Evolutionary conservation across 2,888 invertebrate genomes (phyloP), one percentile per base, ranked within the genome.

Genomic region (Eledona agricola): DNA sequence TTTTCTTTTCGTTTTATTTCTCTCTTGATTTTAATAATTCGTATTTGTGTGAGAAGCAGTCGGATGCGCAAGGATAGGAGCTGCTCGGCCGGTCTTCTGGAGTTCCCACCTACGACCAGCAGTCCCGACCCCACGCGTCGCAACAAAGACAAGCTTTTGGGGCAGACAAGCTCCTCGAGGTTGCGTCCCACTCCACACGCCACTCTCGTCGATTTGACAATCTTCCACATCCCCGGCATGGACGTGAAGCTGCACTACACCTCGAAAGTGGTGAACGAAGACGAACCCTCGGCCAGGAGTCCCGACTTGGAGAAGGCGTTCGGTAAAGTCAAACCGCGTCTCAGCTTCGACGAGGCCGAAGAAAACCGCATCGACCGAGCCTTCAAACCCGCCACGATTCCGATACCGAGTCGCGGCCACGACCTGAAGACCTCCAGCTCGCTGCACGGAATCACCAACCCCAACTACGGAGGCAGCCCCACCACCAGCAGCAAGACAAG

Each of bases 141-240:
- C 26, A 77, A 76, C 49, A 77, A 77, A 56, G 77, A 77, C 6
- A 76, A 76, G 43, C 20, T 40, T 4, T 12, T 47, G 15, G 35
- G 37, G 4, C 72, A 74, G 49, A 63, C 65, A 6, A 72, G 72
- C 40, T 66, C 70, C 9, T 74, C 66, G 55, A 72, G 71, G 60
- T 55, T 75, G 64, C 59, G 73, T 69, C 72, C 61, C 37, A 78
- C 70, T 62, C 77, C 60, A 9, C 77, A 74, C 70, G 74, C 65
- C 53, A 77, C 65, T 57, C 72, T 85, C 40, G 80, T 87, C 0
- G 92, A 94, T 76, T 79, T 90, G 55, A 94, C 94, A 2, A 89
- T 92, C 55, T 95, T 95, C 77, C 86, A 92, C 62, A 93, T 95
- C 72, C 94, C 95, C 1, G 94, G 94, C 0, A 79, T 96, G 62